Evolutionary conservation across 2,113 vertebrate genomes (phyloP).

Genomic region (Nymphicus hollandicus): DNA sequence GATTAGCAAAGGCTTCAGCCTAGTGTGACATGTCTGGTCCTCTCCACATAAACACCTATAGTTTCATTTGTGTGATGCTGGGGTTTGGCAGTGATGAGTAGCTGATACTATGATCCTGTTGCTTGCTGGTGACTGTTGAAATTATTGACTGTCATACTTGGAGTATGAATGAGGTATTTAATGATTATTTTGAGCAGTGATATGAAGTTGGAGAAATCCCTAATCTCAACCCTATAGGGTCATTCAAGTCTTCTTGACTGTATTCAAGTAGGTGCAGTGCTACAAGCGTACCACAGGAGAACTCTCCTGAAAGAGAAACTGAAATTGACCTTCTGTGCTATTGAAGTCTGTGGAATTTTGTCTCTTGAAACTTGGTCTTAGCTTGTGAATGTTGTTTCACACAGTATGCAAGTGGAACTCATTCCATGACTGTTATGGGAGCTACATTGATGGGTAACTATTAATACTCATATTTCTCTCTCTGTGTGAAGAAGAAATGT

Average conservation of each 20-base stretch:
- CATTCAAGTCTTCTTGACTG: not conserved
- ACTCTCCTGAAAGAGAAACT: not conserved
- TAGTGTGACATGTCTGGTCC: not conserved
- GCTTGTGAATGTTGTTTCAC: not conserved
- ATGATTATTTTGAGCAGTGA: not conserved
- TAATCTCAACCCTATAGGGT: not conserved
- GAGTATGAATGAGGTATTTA: not conserved
- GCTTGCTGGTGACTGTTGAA: not conserved
- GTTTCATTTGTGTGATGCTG: not conserved
- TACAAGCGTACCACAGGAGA: not conserved
- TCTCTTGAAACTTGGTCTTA: not conserved
- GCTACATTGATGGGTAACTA: not conserved
- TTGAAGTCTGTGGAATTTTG: not conserved
- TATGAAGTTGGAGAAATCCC: not conserved
- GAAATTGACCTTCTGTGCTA: not conserved
- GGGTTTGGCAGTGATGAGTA: not conserved
- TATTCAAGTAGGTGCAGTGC: not conserved
- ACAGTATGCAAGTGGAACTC: not conserved
- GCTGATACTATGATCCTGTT: not conserved
- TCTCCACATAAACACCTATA: not conserved
- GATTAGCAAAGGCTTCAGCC: not conserved
- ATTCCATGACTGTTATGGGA: not conserved
- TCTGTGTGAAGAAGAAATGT: not conserved
- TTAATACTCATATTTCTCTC: not conserved
- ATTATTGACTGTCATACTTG: not conserved